These are phyloP conservation scores for Hyles euphorbiae DNA, from an alignment of 1,140 invertebrate species.

Conservation along the genomic window DNA sequence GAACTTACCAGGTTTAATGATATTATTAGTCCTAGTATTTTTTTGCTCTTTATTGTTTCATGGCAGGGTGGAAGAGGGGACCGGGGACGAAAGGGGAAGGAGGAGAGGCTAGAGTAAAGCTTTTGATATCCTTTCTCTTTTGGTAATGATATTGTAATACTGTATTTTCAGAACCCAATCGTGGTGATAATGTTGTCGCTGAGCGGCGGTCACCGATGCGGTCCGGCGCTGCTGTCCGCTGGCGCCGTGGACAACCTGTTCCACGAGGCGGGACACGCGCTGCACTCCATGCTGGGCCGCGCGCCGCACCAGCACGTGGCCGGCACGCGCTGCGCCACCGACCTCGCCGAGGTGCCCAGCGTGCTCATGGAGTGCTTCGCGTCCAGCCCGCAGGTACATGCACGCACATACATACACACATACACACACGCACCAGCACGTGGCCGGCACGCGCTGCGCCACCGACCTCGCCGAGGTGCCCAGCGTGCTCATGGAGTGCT, in stretches of 20 bases:
- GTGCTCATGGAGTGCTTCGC: constrained; percentile 99
- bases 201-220: constrained; percentile 82
- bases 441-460: constrained; percentile 96
- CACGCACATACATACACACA: no score
- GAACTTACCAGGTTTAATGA: constrained; percentile 84
- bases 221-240: constrained; percentile 88
- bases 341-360: constrained; percentile 99
- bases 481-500: constrained; percentile 98
- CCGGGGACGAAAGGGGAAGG: no score
- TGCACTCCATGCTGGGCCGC: constrained; percentile 98
- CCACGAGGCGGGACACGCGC: constrained; percentile 99
- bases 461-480: constrained; percentile 99
- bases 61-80: no score
- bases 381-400: constrained; percentile 85
- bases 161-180: constrained; percentile 85
- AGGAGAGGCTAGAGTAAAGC: no score
- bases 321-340: constrained; percentile 96
- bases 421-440: constrained; percentile 85
- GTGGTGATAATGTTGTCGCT: constrained; percentile 96
- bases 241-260: constrained; percentile 96
- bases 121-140: no score
- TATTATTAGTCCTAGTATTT: no score
- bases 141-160: constrained; percentile 1
- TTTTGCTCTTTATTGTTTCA: no score
- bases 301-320: constrained; percentile 98